These are phyloP conservation scores for Lasioglossum pauxillum DNA, from an alignment of 2,888 invertebrate genomes.

Conservation along the genomic window DNA sequence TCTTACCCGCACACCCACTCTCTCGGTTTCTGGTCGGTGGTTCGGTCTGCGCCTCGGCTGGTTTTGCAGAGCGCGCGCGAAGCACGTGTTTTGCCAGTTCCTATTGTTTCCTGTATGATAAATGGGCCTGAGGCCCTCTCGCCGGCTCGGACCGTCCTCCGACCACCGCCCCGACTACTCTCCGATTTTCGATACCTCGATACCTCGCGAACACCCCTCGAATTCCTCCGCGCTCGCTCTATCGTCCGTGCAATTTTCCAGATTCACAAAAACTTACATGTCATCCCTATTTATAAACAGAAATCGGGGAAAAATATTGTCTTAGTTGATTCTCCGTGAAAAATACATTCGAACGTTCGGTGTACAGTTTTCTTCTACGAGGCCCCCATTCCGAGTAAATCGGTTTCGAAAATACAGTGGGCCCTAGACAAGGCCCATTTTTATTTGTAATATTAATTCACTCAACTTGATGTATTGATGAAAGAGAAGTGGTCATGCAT, in stretches of 20 bases:
- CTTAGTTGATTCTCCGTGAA: background rate
- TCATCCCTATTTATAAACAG: background rate
- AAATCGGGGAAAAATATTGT: background rate
- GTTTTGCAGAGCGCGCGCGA: constrained; percentile 82
- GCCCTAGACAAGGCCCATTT: background rate
- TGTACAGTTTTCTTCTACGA: background rate
- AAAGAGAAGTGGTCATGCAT: background rate
- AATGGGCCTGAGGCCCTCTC: constrained; percentile 73
- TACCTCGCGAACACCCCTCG: constrained; percentile 31
- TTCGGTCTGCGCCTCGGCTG: constrained; percentile 70
- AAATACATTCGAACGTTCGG: background rate
- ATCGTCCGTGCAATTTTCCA: background rate
- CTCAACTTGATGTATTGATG: too few relatives aligned
- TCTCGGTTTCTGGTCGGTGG: constrained; percentile 8
- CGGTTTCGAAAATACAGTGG: background rate
- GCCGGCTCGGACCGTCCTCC: constrained; percentile 41
- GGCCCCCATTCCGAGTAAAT: background rate
- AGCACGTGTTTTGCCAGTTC: constrained; percentile 84
- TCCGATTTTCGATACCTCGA: constrained; percentile 52
- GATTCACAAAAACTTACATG: background rate
- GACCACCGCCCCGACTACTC: constrained; percentile 49
- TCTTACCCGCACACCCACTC: background rate
- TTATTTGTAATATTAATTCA: background rate
- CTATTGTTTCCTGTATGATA: constrained; percentile 84
- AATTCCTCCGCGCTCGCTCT: background rate